phyloP scores from a whole-genome alignment of 2,888 invertebrate species.

The Thecophora atra region DNA sequence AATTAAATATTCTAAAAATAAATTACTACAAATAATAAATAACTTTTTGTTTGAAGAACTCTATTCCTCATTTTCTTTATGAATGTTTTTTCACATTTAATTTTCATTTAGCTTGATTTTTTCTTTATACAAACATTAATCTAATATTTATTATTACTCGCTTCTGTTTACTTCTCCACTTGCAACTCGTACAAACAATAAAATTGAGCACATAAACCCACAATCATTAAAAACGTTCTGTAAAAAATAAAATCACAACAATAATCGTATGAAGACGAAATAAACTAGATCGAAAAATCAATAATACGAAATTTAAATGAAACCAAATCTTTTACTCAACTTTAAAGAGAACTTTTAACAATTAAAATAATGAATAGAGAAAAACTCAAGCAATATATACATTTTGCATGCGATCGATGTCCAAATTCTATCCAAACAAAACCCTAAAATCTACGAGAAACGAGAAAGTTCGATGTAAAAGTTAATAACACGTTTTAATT shows the following conservation, averaged over 20 bases:
- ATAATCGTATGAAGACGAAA: neutral
- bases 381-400: constrained; percentile 49
- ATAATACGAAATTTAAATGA: constrained; percentile 40
- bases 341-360: constrained; percentile 35
- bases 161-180: constrained; percentile 32
- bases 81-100: too few species aligned
- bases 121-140: too few species aligned
- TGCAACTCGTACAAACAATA: constrained; percentile 5
- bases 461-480: too few species aligned
- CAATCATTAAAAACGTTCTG: too few species aligned
- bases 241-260: too few species aligned
- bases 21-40: too few species aligned
- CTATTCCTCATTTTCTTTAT: too few species aligned
- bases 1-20: constrained; percentile 50
- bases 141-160: too few species aligned
- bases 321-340: constrained; percentile 36
- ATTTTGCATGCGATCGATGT: constrained; percentile 51
- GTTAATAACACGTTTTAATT: too few species aligned
- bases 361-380: constrained; percentile 19
- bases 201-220: too few species aligned
- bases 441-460: constrained; percentile 36
- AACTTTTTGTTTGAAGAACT: too few species aligned
- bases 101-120: too few species aligned
- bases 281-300: neutral
- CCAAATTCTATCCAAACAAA: constrained; percentile 47